Evolutionary conservation across 2,888 invertebrate genomes (phyloP), one percentile per base, ranked within the genome.

Genomic region (Dynastes grantii): DNA sequence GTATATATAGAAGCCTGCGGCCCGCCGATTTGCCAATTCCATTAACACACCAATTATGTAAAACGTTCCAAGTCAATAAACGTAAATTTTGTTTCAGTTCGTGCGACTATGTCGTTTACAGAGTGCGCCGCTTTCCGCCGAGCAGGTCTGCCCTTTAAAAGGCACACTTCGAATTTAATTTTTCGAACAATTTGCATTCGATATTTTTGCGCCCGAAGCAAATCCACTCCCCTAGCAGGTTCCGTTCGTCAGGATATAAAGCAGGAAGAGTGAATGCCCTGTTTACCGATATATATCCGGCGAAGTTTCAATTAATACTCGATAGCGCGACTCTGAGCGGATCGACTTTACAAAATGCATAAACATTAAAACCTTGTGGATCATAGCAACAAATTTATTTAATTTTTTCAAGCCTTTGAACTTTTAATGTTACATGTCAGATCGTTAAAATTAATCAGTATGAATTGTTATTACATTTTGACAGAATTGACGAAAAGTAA

Each of bases 31-130:
- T 83, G 83, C 83, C 84, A 84, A 84, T 85, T 85, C 84, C 84
- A 85, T 85, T 85, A 85, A 83, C 81, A 81, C 80, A 82, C 82
- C 84, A 85, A 85, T 85, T 85, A 85, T 84, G 85, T 83, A 85
- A 85, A 85, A 84, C 84, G 83, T 81, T 83, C 81, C 83, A 81
- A 84, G 84, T 85, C 84, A 84, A 84, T 85, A 84, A 84, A 85
- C 84, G 84, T 85, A 84, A 84, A 85, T 85, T 83, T 81, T 78
- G 79, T 80, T 79, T 79, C 53, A 75, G 78, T 76, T 63, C 77
- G 80, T 75, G 75, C 70, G 40, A 55, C 49, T 53, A 65, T 63
- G 76, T 13, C 78, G 75, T 76, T 45, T 64, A 53, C 40, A 68
- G 70, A 70, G 55, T 53, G 68, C 40, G 68, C 13, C 51, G 29